These are phyloP conservation scores for Tympanoctomys barrerae DNA, from an alignment of 2,797 vertebrate species.

Conservation along the genomic window DNA sequence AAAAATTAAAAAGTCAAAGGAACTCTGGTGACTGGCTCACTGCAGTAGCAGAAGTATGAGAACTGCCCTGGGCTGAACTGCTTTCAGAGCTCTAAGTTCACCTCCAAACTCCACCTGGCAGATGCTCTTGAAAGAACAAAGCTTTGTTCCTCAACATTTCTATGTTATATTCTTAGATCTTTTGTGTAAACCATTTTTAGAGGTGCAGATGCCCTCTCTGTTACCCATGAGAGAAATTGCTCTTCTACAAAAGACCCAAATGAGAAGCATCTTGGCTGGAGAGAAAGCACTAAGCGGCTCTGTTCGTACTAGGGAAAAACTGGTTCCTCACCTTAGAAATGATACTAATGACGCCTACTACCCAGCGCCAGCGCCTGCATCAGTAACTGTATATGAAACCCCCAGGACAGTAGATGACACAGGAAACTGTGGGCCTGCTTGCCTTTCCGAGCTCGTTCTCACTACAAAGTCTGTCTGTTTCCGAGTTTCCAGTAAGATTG, in stretches of 20 bases:
- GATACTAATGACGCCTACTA: neutral
- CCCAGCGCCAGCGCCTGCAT: neutral
- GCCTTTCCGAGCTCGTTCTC: neutral
- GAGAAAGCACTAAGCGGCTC: neutral
- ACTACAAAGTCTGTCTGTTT: neutral
- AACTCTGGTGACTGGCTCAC: neutral
- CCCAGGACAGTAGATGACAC: neutral
- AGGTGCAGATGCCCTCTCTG: neutral
- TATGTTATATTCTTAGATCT: neutral
- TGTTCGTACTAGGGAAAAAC: neutral
- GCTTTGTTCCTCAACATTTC: neutral
- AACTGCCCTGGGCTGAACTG: neutral
- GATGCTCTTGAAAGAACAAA: neutral
- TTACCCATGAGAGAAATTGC: neutral
- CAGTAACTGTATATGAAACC: neutral
- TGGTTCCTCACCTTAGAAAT: neutral
- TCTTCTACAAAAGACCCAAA: neutral
- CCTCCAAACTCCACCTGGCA: neutral
- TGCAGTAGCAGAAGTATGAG: neutral
- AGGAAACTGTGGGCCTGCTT: neutral
- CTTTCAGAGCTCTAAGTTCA: slow-evolving; percentile 5
- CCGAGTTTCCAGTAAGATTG: neutral
- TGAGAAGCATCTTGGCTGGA: neutral
- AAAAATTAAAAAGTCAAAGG: neutral
- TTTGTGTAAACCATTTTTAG: neutral